Evolutionary conservation across 1,140 invertebrate species (phyloP).

Genomic region (Copidosoma floridanum): DNA sequence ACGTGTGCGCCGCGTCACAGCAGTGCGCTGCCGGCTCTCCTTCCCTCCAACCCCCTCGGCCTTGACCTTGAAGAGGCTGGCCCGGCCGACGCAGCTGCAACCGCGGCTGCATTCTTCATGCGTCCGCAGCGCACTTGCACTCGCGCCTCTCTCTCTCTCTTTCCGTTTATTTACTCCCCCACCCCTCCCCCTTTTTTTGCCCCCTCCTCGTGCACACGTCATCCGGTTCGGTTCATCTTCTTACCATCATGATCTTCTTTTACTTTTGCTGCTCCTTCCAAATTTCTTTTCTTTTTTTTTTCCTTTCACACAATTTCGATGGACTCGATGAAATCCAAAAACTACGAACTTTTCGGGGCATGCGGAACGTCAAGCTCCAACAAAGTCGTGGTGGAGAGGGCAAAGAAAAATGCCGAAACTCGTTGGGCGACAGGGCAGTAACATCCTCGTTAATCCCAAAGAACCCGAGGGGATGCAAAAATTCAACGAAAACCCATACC

Average conservation of each 20-base stretch:
- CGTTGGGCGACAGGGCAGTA: no score
- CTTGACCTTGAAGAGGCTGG: constrained; percentile 10
- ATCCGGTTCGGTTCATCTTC: not conserved
- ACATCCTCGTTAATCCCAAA: no score
- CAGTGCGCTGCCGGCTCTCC: constrained; percentile 23
- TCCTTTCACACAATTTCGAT: no score
- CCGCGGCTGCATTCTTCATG: constrained; percentile 6
- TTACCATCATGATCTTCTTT: not conserved
- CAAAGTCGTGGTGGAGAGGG: no score
- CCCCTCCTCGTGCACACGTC: not conserved
- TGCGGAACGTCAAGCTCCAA: no score
- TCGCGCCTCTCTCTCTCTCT: not conserved
- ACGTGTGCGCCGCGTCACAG: no score
- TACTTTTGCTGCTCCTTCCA: not conserved
- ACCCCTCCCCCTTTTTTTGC: not conserved
- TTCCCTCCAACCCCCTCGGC: not conserved
- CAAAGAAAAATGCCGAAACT: no score
- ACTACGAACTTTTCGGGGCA: no score
- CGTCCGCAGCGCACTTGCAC: constrained; percentile 12
- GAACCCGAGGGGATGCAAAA: no score
- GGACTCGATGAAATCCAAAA: no score
- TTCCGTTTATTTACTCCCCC: not conserved
- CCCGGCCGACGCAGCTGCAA: not conserved
- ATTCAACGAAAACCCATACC: no score
- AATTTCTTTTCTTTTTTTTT: no score